A percentile compares a stretch with the other conserved stretches of the same genome.
Evolutionary conservation across 2,797 vertebrate species (phyloP).

Genomic region (Helicolenus hilgendorfi): DNA sequence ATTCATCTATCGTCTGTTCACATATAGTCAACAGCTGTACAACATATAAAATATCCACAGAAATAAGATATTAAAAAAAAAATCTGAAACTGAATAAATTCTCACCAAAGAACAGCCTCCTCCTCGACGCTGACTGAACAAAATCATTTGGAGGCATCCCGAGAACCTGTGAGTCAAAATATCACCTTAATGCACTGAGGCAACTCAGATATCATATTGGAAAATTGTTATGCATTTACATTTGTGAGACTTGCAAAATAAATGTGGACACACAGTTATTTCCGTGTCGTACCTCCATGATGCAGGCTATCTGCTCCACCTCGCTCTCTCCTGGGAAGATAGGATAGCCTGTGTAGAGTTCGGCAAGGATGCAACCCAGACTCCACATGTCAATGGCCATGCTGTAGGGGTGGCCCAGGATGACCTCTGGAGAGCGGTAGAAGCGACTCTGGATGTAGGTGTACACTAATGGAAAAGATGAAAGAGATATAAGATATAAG

Average conservation of each 20-base stretch:
- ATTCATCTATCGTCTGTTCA: not conserved
- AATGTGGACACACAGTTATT: not conserved
- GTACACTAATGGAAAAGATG: conserved; percentile 88
- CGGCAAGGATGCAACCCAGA: conserved; percentile 95
- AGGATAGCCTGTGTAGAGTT: conserved; percentile 94
- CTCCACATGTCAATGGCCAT: conserved; percentile 99
- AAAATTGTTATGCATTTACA: not conserved
- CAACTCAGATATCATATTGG: not conserved
- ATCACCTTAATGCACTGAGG: not conserved
- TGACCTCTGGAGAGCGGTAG: conserved; percentile 97
- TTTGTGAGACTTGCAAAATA: not conserved
- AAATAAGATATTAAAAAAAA: not conserved
- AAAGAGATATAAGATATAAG: not conserved
- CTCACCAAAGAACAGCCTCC: conserved; percentile 95
- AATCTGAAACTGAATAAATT: not conserved
- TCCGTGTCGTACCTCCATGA: conserved; percentile 94
- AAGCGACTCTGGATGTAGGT: conserved; percentile 97
- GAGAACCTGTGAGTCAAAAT: conserved; percentile 90
- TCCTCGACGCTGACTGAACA: conserved; percentile 93
- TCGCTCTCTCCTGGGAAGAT: conserved; percentile 96
- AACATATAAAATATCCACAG: not conserved
- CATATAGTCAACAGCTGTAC: not conserved
- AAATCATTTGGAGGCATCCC: conserved; percentile 94
- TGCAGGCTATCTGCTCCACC: conserved; percentile 95
- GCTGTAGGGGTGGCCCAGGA: conserved; percentile 95